Evolutionary conservation across 2,797 vertebrate genomes (phyloP).

Genomic region (Mus spretus): DNA sequence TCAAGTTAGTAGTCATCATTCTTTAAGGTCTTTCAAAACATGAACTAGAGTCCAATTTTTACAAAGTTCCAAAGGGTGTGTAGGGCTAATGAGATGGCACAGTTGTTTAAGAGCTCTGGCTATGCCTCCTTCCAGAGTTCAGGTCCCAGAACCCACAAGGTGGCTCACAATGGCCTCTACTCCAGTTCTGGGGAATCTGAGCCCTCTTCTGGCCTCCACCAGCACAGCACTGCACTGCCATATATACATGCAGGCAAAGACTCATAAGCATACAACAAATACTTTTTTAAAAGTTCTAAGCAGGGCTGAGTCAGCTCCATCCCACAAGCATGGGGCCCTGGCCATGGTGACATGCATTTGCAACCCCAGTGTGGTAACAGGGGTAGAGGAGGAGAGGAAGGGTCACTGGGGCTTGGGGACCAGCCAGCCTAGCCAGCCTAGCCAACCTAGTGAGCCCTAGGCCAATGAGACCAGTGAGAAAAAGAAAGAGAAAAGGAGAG

Average conservation of each 20-base stretch:
- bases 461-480: background rate
- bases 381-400: background rate
- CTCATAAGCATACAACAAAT: background rate
- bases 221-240: background rate
- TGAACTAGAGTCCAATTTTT: background rate
- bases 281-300: background rate
- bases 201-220: background rate
- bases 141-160: background rate
- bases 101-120: background rate
- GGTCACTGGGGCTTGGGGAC: background rate
- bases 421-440: background rate
- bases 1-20: background rate
- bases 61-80: background rate
- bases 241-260: background rate
- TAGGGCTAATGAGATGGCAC: background rate
- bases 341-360: no score
- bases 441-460: background rate
- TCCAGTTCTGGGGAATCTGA: background rate
- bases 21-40: slow-evolving; percentile 36
- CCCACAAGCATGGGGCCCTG: background rate
- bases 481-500: background rate
- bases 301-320: background rate
- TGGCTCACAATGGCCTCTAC: background rate
- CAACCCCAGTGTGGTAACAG: background rate
- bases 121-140: background rate